These are phyloP conservation scores for Corythornis madagascariensis DNA, from an alignment of 2,113 vertebrate species.

Conservation along the genomic window DNA sequence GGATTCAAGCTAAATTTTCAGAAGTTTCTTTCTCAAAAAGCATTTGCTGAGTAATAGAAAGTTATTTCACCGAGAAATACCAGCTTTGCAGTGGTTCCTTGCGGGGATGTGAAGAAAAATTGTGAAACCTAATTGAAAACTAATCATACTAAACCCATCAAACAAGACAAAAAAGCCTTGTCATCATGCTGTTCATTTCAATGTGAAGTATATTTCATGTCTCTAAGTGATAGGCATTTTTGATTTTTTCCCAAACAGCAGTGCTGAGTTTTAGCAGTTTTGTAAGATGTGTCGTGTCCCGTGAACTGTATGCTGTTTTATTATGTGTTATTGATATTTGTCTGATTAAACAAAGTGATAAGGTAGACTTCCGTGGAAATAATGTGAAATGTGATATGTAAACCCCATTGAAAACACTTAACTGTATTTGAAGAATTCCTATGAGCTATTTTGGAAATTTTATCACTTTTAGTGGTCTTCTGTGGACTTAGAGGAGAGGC, in stretches of 20 bases:
- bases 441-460: constrained; percentile 65
- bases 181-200: constrained; percentile 70
- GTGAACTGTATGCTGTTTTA: constrained; percentile 70
- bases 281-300: constrained; percentile 72
- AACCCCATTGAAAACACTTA: constrained; percentile 56
- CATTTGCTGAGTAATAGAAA: not conserved
- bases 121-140: constrained; percentile 52
- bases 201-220: constrained; percentile 73
- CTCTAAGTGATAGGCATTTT: constrained; percentile 66
- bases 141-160: constrained; percentile 51
- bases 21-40: constrained; percentile 25
- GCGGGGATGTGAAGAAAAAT: not conserved
- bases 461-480: constrained; percentile 70
- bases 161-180: constrained; percentile 61
- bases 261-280: constrained; percentile 73
- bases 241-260: constrained; percentile 59
- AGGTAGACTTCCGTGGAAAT: constrained; percentile 69
- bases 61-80: constrained; percentile 20
- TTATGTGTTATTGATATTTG: constrained; percentile 74
- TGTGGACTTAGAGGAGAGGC: constrained; percentile 66
- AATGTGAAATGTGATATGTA: constrained; percentile 60
- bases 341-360: constrained; percentile 72
- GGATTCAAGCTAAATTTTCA: constrained; percentile 36
- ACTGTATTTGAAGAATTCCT: constrained; percentile 65
- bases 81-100: not conserved